Base-by-base conservation (phyloP, 1,140 invertebrate species). In the Palaemon carinicauda region DNA sequence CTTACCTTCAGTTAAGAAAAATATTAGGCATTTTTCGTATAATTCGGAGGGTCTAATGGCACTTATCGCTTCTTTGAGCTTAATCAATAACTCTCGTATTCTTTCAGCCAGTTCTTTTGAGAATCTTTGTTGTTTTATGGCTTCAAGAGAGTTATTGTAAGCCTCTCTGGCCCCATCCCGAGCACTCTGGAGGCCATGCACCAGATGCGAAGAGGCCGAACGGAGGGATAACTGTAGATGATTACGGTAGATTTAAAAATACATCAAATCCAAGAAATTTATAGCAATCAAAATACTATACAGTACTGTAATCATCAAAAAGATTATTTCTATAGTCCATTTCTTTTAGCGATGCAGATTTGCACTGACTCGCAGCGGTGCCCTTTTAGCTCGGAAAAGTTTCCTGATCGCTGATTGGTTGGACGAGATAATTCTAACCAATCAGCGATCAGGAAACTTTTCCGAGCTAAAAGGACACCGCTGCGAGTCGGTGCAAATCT, bases 1-100 rank as follows among this genome's bases (percentile, higher is more conserved):
- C 88, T 78, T 31, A 88, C 88, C 82, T 86, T 88, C 88, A 52
- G 80, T 77, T 21, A 88, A n/a, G n/a, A 88, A 82, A 80, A 88
- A 86, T 78, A 86, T 54, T 15, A 86, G 71, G 54, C 75, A 54
- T 52, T 54, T 77, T 54, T 82, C 71, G 52, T 86, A 88, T 29
- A 88, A 24, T 77, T 82, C 54, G 2, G 80, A 86, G 9, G 79
- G 88, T 29, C 21, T 75, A 33, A 88, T 81, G n/a, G 60, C 84
- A 54, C 73, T 69, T 7, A 85, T 51, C 29, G 52, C 79, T 31
- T 77, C 82, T 56, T 75, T 85, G 5, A 65, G 27, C 17, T 69
- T 65, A 24, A 69, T 65, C 4, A 86, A 50, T 78, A 77, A 80
- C 7, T 27, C 60, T 54, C 51, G 60, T 4, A 79, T 52, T 21